Evolutionary conservation across 2,888 invertebrate genomes (phyloP).

Genomic region (Diplazon laetatorius): DNA sequence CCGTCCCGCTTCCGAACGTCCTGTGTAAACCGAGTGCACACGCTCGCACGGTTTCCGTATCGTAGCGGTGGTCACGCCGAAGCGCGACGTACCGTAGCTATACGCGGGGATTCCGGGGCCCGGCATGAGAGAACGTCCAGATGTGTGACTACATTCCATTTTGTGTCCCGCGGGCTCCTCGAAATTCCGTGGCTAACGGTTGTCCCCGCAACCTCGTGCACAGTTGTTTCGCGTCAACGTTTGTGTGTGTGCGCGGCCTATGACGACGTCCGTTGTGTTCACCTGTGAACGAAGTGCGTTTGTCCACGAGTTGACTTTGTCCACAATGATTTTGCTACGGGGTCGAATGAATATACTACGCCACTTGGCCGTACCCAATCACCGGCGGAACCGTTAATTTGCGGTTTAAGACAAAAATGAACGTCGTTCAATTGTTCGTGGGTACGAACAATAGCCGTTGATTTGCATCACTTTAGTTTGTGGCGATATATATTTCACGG

Average conservation of each 20-base stretch:
- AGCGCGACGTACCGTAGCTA: too few relatives aligned
- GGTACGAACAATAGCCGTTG: not conserved
- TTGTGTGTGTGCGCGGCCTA: too few relatives aligned
- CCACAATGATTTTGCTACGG: slow-evolving; percentile 21
- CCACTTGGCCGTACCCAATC: not conserved
- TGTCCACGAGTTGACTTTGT: slow-evolving; percentile 6
- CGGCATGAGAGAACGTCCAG: slow-evolving; percentile 77
- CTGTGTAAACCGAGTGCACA: slow-evolving; percentile 75
- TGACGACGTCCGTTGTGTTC: not conserved
- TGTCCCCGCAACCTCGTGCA: slow-evolving; percentile 33
- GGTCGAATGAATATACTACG: slow-evolving; percentile 1
- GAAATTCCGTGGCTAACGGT: slow-evolving; percentile 73
- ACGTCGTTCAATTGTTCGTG: not conserved
- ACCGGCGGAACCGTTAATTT: not conserved
- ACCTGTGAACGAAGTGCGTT: not conserved
- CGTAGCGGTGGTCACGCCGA: slow-evolving; percentile 34
- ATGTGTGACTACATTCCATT: slow-evolving; percentile 78
- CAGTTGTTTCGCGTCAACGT: slow-evolving; percentile 39
- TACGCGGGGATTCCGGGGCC: slow-evolving; percentile 55
- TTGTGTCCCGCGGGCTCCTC: slow-evolving; percentile 78
- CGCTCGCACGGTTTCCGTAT: slow-evolving; percentile 7
- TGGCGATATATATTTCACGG: not conserved
- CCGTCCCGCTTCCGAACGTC: slow-evolving; percentile 72
- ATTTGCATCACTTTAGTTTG: not conserved
- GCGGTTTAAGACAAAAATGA: not conserved